phyloP scores from a whole-genome alignment of 2,797 vertebrate genomes.

The Podarcis siculus region DNA sequence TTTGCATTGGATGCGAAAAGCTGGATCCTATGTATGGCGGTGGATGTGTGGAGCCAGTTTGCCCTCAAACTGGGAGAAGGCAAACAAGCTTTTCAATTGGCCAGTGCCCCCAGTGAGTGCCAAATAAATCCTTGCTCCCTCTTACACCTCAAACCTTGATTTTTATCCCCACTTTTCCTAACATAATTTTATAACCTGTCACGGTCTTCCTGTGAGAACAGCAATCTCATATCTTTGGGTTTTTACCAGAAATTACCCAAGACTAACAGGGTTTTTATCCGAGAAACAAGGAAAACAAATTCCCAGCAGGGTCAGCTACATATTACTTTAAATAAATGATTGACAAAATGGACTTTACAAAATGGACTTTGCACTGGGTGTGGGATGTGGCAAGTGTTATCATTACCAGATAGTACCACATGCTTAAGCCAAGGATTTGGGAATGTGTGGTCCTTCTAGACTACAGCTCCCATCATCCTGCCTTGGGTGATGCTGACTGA shows the following conservation, averaged over 20 bases:
- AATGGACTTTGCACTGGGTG: no score
- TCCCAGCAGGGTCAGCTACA: no score
- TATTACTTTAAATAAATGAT: no score
- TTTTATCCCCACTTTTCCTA: neutral
- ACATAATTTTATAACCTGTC: neutral
- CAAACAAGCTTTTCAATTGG: neutral
- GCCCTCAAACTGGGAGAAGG: neutral
- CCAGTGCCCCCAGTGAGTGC: neutral
- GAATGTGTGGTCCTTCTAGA: no score
- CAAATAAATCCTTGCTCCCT: neutral
- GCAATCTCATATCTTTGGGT: neutral
- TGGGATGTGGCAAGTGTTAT: no score
- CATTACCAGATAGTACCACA: no score
- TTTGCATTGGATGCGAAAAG: neutral
- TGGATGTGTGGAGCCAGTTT: neutral
- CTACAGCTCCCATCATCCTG: no score
- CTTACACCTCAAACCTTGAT: neutral
- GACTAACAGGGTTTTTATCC: neutral
- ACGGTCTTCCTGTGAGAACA: neutral
- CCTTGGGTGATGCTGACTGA: no score
- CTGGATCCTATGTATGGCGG: neutral
- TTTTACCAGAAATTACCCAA: neutral
- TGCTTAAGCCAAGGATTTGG: no score
- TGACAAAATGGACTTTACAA: no score
- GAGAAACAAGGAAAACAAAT: neutral